These are phyloP conservation scores for Crotalus adamanteus DNA, from an alignment of 2,797 vertebrate genomes.

Conservation along the genomic window DNA sequence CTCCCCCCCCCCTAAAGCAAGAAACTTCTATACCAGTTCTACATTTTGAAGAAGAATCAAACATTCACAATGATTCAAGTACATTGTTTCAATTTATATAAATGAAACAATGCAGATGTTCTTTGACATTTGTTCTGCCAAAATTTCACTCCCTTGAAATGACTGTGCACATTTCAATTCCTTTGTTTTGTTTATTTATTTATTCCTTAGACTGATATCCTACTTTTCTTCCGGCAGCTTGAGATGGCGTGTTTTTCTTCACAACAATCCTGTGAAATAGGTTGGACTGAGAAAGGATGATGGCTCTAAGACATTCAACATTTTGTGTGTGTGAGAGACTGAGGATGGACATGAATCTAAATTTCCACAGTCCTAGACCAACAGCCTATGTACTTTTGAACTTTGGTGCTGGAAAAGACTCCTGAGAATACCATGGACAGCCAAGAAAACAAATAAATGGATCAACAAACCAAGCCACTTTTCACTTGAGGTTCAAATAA, in stretches of 20 bases:
- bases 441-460: neutral
- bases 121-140: neutral
- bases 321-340: neutral
- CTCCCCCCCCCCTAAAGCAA: neutral
- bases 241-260: neutral
- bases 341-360: neutral
- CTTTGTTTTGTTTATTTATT: neutral
- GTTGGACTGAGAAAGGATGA: neutral
- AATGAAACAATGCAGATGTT: neutral
- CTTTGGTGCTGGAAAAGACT: neutral
- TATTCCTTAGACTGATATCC: neutral
- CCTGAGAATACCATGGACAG: neutral
- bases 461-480: neutral
- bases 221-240: neutral
- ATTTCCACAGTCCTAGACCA: neutral
- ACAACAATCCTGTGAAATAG: neutral
- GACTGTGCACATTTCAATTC: neutral
- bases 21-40: neutral
- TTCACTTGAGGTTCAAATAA: neutral
- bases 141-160: neutral
- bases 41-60: neutral
- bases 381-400: neutral
- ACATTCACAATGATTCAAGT: neutral
- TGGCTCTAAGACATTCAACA: neutral
- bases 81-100: neutral